Conservation (phyloP, 2,113 vertebrate species). For the Leptobrachium leishanense region DNA sequence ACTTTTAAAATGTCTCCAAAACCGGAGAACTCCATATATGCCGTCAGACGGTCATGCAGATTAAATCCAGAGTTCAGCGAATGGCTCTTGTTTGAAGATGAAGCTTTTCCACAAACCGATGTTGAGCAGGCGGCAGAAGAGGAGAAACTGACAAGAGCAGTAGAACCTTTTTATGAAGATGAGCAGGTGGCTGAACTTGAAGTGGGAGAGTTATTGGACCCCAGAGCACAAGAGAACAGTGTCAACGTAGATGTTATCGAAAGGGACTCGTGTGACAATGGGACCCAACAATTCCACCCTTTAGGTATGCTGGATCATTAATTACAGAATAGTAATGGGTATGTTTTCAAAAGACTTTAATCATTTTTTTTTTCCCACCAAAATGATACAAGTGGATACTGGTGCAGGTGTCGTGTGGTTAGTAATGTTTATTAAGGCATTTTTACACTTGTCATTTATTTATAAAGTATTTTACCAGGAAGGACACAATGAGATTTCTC, state of each 20-base stretch:
- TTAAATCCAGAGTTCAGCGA: slow-evolving; percentile 77
- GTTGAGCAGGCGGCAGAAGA: not conserved
- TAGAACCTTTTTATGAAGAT: slow-evolving; percentile 51
- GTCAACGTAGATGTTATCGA: not conserved
- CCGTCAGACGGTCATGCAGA: slow-evolving; percentile 87
- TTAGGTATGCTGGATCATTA: slow-evolving; percentile 12
- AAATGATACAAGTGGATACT: too few relatives aligned
- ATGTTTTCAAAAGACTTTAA: not conserved
- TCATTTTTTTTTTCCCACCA: not conserved
- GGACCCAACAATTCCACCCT: not conserved
- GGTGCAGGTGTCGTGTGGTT: too few relatives aligned
- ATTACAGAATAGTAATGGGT: too few relatives aligned
- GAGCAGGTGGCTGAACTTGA: slow-evolving; percentile 60
- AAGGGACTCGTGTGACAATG: slow-evolving; percentile 1
- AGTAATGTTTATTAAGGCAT: too few relatives aligned
- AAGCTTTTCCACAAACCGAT: not conserved
- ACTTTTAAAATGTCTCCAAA: slow-evolving; percentile 55
- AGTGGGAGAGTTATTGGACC: slow-evolving; percentile 50
- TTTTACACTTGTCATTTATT: too few relatives aligned
- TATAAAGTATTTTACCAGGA: too few relatives aligned
- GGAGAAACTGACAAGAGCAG: slow-evolving; percentile 27
- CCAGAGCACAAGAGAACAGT: not conserved
- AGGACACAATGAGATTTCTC: too few relatives aligned
- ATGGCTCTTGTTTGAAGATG: slow-evolving; percentile 62
- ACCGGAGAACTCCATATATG: slow-evolving; percentile 65